These are phyloP conservation scores for Amphimallon solstitiale DNA, from an alignment of 2,888 invertebrate genomes.

Conservation along the genomic window DNA sequence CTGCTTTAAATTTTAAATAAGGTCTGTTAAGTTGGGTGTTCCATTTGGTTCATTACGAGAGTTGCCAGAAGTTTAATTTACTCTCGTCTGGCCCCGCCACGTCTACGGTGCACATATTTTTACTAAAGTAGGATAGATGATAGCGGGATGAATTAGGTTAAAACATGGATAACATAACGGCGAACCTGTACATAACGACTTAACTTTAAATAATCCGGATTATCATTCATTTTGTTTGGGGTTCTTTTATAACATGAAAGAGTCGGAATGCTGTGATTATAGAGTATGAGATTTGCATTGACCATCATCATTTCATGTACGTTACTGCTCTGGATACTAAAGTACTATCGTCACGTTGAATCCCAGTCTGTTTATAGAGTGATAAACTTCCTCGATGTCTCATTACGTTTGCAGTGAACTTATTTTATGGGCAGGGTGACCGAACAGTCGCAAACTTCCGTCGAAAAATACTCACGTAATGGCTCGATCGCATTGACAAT, in stretches of 20 bases:
- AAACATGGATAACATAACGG: conserved; percentile 1
- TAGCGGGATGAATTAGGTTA: conserved; percentile 24
- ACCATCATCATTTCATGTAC: conserved; percentile 32
- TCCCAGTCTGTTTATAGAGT: conserved; percentile 60
- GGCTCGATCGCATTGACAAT: conserved; percentile 42
- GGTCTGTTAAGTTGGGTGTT: conserved; percentile 13
- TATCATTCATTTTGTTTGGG: conserved; percentile 28
- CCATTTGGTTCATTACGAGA: conserved; percentile 5
- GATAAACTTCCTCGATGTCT: conserved; percentile 61
- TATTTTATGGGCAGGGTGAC: conserved; percentile 56
- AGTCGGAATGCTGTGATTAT: conserved; percentile 1
- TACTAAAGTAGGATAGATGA: background rate
- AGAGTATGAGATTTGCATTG: conserved; percentile 32
- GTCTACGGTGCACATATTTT: background rate
- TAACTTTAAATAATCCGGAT: conserved; percentile 34
- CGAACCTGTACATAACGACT: conserved; percentile 32
- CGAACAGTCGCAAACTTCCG: conserved; percentile 45
- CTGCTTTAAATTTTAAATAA: conserved; percentile 17
- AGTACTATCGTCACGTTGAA: conserved; percentile 41
- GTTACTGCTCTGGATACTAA: conserved; percentile 34
- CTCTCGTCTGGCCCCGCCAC: background rate
- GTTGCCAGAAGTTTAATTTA: conserved; percentile 5
- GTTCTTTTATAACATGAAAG: conserved; percentile 33
- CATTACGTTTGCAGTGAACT: conserved; percentile 60
- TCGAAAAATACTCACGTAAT: conserved; percentile 47